These are phyloP conservation scores for Sebastiscus tertius DNA, from an alignment of 2,797 vertebrate species.

Conservation along the genomic window DNA sequence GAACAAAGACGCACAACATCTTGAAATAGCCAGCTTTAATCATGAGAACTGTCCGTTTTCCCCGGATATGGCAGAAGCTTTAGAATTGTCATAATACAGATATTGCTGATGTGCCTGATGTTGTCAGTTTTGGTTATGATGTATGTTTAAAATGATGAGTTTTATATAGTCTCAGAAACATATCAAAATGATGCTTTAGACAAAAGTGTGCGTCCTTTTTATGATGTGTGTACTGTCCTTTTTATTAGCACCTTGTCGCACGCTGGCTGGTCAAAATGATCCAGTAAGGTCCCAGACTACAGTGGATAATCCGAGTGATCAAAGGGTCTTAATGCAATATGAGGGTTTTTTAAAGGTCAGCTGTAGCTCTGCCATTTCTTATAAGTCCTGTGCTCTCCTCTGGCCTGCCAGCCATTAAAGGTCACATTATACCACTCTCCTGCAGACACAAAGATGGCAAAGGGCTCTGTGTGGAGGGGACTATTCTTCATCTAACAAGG, in stretches of 20 bases:
- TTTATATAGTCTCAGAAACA: neutral
- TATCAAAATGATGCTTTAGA: neutral
- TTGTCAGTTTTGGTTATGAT: neutral
- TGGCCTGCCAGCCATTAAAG: constrained; percentile 75
- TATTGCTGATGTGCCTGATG: neutral
- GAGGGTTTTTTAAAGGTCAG: constrained; percentile 80
- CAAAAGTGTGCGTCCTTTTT: neutral
- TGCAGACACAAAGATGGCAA: constrained; percentile 69
- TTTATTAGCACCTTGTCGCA: constrained; percentile 25
- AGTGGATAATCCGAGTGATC: constrained; percentile 78
- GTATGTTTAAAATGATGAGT: neutral
- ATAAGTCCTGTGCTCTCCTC: constrained; percentile 71
- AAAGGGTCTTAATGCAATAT: constrained; percentile 80
- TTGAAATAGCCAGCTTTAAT: constrained; percentile 22
- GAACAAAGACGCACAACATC: neutral
- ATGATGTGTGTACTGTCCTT: constrained; percentile 20
- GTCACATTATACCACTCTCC: constrained; percentile 72
- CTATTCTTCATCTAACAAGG: constrained; percentile 68
- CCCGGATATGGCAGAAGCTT: neutral
- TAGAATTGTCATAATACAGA: neutral
- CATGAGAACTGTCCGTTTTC: neutral
- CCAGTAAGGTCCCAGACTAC: constrained; percentile 62
- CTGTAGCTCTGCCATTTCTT: constrained; percentile 75
- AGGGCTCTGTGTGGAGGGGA: constrained; percentile 44
- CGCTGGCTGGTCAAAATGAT: constrained; percentile 40